Conservation (phyloP, 2,888 invertebrate species). For the Amphipyra tragopoginis region DNA sequence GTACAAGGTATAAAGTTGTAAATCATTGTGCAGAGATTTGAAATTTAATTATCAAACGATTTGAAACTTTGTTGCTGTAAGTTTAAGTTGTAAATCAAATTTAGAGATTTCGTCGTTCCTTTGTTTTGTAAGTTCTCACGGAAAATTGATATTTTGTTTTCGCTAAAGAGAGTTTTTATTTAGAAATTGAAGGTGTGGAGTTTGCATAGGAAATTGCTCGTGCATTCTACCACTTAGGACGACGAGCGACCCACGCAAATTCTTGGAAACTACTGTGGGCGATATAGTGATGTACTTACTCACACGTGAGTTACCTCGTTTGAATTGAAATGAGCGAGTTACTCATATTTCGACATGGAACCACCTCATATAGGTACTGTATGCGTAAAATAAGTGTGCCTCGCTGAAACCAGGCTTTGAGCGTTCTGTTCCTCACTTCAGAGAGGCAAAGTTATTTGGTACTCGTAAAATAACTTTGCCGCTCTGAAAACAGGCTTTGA, state of each 20-base stretch:
- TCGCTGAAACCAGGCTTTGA: too few species aligned
- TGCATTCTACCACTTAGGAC: slow-evolving; percentile 25
- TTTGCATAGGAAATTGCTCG: slow-evolving; percentile 31
- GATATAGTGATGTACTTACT: too few species aligned
- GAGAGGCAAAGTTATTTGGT: too few species aligned
- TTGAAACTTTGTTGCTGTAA: slow-evolving; percentile 52
- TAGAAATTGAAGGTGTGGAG: slow-evolving; percentile 37
- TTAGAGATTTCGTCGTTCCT: slow-evolving; percentile 24
- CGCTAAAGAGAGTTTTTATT: slow-evolving; percentile 8
- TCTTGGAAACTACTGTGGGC: slow-evolving; percentile 22
- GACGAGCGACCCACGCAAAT: slow-evolving; percentile 33
- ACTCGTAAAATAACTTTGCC: too few species aligned
- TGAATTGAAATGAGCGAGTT: too few species aligned
- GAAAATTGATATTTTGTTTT: slow-evolving; percentile 53
- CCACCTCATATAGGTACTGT: too few species aligned
- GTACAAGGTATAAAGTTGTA: slow-evolving; percentile 38
- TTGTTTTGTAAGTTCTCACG: slow-evolving; percentile 38
- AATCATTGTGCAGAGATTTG: slow-evolving; percentile 45
- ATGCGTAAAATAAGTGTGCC: too few species aligned
- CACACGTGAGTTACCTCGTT: too few species aligned
- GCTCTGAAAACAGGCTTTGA: too few species aligned
- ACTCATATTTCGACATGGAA: too few species aligned
- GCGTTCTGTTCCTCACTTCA: too few species aligned
- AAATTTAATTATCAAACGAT: slow-evolving; percentile 58
- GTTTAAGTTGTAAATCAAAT: slow-evolving; percentile 54